Evolutionary conservation across 2,797 vertebrate species (phyloP), one percentile per base, ranked within the genome.

Genomic region (Phataginus tetradactyla): DNA sequence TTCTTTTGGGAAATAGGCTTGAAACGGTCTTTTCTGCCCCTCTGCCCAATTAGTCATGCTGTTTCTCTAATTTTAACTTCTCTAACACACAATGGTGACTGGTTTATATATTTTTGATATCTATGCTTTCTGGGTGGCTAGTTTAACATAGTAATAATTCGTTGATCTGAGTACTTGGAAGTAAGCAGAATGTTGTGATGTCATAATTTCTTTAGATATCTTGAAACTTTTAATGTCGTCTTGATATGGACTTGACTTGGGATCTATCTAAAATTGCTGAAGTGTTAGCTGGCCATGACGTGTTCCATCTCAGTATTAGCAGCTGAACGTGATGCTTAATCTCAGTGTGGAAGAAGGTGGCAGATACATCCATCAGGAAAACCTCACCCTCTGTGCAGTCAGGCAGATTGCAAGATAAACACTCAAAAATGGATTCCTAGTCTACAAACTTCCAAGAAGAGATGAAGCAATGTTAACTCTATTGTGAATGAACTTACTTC

Each of bases 51-150:
- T 17, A 23, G 42, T 66, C 37, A 2, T 1, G 5, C 4, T 39
- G 39, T 53, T 55, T 17, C 17, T 23, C 51, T 77, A 5, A 32
- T 45, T 25, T 55, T 12, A 45, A 12, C 45, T 45, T 45, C 45
- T 45, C 45, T 45, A 45, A 45, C 5, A 1, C 1, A 1, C 1
- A 5, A 1, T 9, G 13, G 72, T 55, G 11, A 55, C 14, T 4
- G 3, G 23, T 4, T 80, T 71, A 78, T 74, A 1, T 20, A n/a
- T 39, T 61, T n/a, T 14, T 17, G 4, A 23, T 13, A 1, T 3
- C 11, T 3, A 45, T 7, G 23, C 27, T 64, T 71, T 63, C 25
- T 4, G 2, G 64, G n/a, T 17, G 71, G 21, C 11, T 53, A 13
- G 39, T 42, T 80, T 23, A 10, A 1, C 34, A 6, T 0, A 13